Percentiles rank a stretch among this genome's conserved stretches.
These are phyloP conservation scores for Ophion costatus DNA, from an alignment of 2,888 invertebrate genomes.

Conservation along the genomic window DNA sequence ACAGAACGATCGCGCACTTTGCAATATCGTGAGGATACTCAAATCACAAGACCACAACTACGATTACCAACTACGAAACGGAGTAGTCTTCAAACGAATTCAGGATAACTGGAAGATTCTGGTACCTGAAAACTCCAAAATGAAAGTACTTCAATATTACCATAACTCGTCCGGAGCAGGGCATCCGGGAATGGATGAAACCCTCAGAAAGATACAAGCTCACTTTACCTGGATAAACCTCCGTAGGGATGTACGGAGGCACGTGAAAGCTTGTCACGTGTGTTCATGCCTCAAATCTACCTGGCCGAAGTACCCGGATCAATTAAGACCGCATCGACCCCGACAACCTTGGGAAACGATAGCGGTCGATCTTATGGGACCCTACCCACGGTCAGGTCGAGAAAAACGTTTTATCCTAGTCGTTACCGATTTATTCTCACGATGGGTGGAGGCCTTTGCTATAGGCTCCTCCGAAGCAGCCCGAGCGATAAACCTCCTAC, in stretches of 20 bases:
- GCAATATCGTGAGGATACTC: neutral
- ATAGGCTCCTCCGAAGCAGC: conserved; percentile 5
- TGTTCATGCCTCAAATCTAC: neutral
- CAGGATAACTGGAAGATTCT: neutral
- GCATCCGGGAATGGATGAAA: conserved; percentile 4
- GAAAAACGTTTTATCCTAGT: conserved; percentile 3
- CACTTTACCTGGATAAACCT: neutral
- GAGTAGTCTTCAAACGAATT: neutral
- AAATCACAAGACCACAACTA: neutral
- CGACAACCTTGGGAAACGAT: no score
- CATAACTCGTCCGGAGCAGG: neutral
- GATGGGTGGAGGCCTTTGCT: conserved; percentile 13
- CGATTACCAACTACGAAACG: neutral
- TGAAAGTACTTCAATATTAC: neutral
- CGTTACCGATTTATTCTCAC: conserved; percentile 13
- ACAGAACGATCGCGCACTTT: conserved; percentile 6
- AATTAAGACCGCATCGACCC: neutral
- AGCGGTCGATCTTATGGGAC: conserved; percentile 21
- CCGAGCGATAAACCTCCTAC: neutral
- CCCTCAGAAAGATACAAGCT: neutral
- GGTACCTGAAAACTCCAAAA: neutral
- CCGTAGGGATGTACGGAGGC: neutral
- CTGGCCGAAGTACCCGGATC: neutral
- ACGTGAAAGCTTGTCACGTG: neutral
- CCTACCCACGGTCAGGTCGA: neutral